Percentiles rank a stretch among this genome's conserved stretches.
These are phyloP conservation scores for Caerostris darwini DNA, from an alignment of 1,140 invertebrate genomes.

Conservation along the genomic window DNA sequence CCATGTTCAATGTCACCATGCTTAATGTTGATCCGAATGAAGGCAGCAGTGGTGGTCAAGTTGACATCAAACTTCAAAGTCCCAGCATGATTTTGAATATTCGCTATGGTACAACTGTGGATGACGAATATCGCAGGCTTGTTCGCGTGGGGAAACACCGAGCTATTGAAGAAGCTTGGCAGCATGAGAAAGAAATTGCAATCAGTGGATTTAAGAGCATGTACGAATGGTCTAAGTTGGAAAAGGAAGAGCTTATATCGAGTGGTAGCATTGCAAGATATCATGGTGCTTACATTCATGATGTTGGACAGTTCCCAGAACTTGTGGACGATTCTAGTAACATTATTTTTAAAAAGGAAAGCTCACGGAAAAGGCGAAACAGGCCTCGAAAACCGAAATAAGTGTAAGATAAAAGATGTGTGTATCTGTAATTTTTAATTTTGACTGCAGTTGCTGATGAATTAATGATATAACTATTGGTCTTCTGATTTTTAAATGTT, in stretches of 20 bases:
- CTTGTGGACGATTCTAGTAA: constrained; percentile 97
- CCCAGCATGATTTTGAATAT: constrained; percentile 83
- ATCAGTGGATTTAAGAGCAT: constrained; percentile 86
- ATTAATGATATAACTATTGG: constrained; percentile 47
- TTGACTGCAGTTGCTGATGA: constrained; percentile 62
- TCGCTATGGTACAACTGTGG: constrained; percentile 92
- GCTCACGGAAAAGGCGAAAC: constrained; percentile 79
- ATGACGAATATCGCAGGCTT: constrained; percentile 92
- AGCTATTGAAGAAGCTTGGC: constrained; percentile 95
- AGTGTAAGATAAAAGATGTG: background rate
- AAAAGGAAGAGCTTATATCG: constrained; percentile 94
- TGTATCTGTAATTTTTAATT: constrained; percentile 54
- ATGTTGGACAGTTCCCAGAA: constrained; percentile 93
- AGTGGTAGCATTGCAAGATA: constrained; percentile 90
- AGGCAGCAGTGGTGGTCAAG: constrained; percentile 73
- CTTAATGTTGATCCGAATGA: constrained; percentile 81
- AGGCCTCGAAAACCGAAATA: constrained; percentile 78
- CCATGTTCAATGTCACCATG: constrained; percentile 95
- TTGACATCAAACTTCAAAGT: constrained; percentile 82
- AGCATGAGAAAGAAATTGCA: constrained; percentile 90
- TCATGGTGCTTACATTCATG: constrained; percentile 94
- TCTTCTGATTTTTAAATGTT: constrained; percentile 56
- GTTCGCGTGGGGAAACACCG: constrained; percentile 92
- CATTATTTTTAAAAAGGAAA: constrained; percentile 88
- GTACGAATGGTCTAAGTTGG: constrained; percentile 85